A percentile compares a stretch with the other conserved stretches of the same genome.
These are phyloP conservation scores for Syngnathus acus DNA, from an alignment of 2,797 vertebrate genomes.

Conservation along the genomic window DNA sequence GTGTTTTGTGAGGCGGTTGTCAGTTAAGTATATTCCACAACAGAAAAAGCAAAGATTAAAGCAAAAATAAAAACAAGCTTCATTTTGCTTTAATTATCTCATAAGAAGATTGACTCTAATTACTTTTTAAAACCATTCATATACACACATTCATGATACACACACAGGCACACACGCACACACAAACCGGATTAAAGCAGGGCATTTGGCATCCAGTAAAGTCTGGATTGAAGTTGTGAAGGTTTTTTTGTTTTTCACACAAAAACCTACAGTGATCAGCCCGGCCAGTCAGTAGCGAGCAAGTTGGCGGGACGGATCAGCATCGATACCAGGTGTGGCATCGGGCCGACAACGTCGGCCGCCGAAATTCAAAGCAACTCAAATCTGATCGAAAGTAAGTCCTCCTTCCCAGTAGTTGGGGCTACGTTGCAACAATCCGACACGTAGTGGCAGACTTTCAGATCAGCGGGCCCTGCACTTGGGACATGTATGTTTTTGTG, in stretches of 20 bases:
- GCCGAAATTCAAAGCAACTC: no score
- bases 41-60: background rate
- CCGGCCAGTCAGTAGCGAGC: no score
- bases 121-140: slow-evolving; percentile 50
- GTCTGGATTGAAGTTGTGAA: background rate
- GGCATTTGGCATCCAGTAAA: background rate
- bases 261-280: background rate
- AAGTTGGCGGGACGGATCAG: no score
- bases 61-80: slow-evolving; percentile 5
- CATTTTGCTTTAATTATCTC: slow-evolving; percentile 11
- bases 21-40: background rate
- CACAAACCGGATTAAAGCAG: slow-evolving; percentile 9
- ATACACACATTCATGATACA: background rate
- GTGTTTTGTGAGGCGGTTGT: no score
- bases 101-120: slow-evolving; percentile 31
- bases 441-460: no score
- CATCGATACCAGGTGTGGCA: no score
- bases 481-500: no score
- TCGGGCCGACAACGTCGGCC: no score
- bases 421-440: no score
- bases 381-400: no score
- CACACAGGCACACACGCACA: background rate
- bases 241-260: background rate
- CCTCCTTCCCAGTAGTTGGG: no score
- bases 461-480: no score